Percentiles rank a stretch among this genome's conserved stretches.
These are phyloP conservation scores for Cydia pomonella DNA, from an alignment of 1,140 invertebrate genomes.

Conservation along the genomic window DNA sequence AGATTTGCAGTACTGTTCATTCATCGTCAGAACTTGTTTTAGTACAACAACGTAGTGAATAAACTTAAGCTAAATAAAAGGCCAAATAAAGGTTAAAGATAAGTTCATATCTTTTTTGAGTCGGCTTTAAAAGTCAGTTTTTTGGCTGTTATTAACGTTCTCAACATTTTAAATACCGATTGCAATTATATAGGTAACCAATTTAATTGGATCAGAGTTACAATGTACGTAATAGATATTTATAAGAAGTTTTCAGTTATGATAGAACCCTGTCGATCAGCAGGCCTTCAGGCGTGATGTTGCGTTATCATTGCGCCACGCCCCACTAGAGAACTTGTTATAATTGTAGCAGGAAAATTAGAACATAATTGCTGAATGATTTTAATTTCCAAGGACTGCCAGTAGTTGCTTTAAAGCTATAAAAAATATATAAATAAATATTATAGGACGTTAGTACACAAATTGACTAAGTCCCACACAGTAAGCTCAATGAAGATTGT, in stretches of 20 bases:
- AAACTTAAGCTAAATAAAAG: not conserved
- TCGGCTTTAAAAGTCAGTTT: too few species aligned
- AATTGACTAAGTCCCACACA: too few species aligned
- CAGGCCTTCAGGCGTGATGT: slow-evolving; percentile 10
- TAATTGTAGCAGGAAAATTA: slow-evolving; percentile 17
- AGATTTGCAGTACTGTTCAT: slow-evolving; percentile 16
- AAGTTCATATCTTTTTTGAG: too few species aligned
- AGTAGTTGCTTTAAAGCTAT: too few species aligned
- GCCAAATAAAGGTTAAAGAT: not conserved
- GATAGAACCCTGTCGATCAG: slow-evolving; percentile 19
- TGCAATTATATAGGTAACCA: not conserved
- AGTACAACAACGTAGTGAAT: not conserved
- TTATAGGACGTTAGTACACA: too few species aligned
- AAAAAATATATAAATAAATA: too few species aligned
- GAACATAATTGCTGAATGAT: slow-evolving; percentile 12
- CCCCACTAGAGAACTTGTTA: slow-evolving; percentile 8
- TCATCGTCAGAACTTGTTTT: slow-evolving; percentile 9
- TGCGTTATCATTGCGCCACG: slow-evolving; percentile 18
- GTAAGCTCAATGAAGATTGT: too few species aligned
- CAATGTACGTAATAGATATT: not conserved
- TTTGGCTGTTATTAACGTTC: too few species aligned
- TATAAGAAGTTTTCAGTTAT: slow-evolving; percentile 18
- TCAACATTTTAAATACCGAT: not conserved
- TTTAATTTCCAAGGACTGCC: not conserved
- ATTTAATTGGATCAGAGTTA: not conserved